A percentile compares a stretch with the other conserved stretches of the same genome.
Evolutionary conservation across 2,888 invertebrate genomes (phyloP).

Genomic region (Stratiomys singularior): DNA sequence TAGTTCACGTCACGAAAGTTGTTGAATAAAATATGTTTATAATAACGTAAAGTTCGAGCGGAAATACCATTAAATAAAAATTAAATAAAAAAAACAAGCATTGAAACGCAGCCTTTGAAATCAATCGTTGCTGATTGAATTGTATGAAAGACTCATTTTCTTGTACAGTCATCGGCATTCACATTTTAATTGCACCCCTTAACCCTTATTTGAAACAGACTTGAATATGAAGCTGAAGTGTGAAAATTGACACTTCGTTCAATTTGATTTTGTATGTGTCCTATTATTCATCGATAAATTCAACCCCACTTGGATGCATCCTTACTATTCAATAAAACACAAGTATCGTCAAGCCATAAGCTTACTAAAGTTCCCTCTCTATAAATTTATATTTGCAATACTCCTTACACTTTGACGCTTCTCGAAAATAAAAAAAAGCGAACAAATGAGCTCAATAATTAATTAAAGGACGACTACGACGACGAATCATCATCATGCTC

Average conservation of each 20-base stretch:
- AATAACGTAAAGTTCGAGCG: no score
- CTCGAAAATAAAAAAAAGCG: constrained; percentile 35
- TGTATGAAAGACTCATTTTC: no score
- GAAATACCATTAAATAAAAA: no score
- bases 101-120: no score
- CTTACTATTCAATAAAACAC: constrained; percentile 9
- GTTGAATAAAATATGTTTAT: no score
- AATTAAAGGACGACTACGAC: constrained; percentile 35
- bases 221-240: constrained; percentile 33
- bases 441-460: constrained; percentile 46
- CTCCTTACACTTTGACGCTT: constrained; percentile 45
- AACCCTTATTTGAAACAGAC: no score
- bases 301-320: neutral
- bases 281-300: constrained; percentile 17
- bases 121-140: no score
- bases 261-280: constrained; percentile 34
- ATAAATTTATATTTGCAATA: constrained; percentile 21
- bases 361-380: neutral
- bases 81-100: no score
- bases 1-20: no score
- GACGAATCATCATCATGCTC: constrained; percentile 31
- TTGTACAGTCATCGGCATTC: no score
- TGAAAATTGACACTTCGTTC: constrained; percentile 47
- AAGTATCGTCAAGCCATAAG: neutral
- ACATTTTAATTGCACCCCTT: constrained; percentile 10